Base-by-base conservation (phyloP, 2,888 invertebrate genomes). In the Nymphalis c-album region DNA sequence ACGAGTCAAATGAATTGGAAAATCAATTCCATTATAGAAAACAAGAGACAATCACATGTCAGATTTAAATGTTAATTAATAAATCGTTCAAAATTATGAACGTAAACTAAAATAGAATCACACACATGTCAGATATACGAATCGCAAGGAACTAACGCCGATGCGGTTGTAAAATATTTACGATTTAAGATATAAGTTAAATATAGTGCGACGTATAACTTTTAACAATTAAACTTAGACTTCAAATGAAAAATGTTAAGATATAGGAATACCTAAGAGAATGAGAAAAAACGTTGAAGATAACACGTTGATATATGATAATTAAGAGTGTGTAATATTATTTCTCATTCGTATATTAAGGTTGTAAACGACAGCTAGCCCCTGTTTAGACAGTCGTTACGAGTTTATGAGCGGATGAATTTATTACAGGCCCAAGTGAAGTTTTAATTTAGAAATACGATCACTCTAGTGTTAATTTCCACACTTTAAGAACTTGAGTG, bases 331-430 rank as follows among this genome's bases (percentile, higher is more conserved):
- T 73, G 75, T 74, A 73, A 75, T 75, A 83, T 83, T 82, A 80
- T 78, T 80, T 82, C 76, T 80, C 81, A 83, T 84, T 76, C 80
- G 77, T 80, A 81, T 81, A 88, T 87, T 86, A 86, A 83, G 78
- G 82, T 81, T 76, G 81, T 87, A 88, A 87, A 88, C 76, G 87
- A 85, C 86, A 81, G 85, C 86, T 85, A 89, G 86, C 85, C 90
- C 81, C 88, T 90, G 86, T 90, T 91, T 88, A 90, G 90, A 86
- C 86, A 85, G 87, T 88, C 90, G 88, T 90, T 90, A 88, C 80
- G 76, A 78, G 79, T 91, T 91, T 88, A 91, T 87, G 90, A 78
- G 79, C 83, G 83, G 80, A 83, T 80, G 84, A 87, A 91, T 91
- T 91, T 91, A 91, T 88, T 83, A 81, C 90, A 77, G 79, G 78